phyloP scores from a whole-genome alignment of 92 coral and sea anemone genomes.

The Montipora capitata region DNA sequence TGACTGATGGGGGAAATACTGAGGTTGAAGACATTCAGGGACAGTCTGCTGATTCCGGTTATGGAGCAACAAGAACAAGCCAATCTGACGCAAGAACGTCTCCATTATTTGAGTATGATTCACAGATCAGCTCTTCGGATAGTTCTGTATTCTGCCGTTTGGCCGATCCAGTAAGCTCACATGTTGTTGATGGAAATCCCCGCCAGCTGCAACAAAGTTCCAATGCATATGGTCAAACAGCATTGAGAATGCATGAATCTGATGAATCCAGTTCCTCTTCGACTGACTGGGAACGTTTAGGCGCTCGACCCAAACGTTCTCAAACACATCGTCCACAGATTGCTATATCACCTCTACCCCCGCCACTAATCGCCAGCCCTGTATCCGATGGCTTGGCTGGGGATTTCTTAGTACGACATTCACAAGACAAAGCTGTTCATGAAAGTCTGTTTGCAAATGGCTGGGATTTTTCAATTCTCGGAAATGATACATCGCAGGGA shows the following conservation, averaged over 20 bases:
- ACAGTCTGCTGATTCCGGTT: neutral
- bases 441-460: neutral
- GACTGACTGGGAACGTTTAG: slow-evolving; percentile 8
- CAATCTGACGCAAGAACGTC: neutral
- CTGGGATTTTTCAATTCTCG: neutral
- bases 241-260: neutral
- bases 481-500: neutral
- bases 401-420: slow-evolving; percentile 21
- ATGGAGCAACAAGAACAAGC: neutral
- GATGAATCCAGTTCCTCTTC: neutral
- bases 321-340: neutral
- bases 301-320: slow-evolving; percentile 37
- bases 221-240: neutral
- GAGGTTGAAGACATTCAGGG: neutral
- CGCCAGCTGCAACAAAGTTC: neutral
- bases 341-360: neutral
- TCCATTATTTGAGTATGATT: neutral
- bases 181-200: too few species aligned
- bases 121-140: neutral
- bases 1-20: neutral
- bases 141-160: too few species aligned
- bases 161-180: too few species aligned
- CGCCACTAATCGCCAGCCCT: neutral
- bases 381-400: slow-evolving; percentile 11
- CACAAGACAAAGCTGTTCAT: slow-evolving; percentile 23